phyloP scores from a whole-genome alignment of 2,797 vertebrate species.

The Schizopygopsis pylzovi region DNA sequence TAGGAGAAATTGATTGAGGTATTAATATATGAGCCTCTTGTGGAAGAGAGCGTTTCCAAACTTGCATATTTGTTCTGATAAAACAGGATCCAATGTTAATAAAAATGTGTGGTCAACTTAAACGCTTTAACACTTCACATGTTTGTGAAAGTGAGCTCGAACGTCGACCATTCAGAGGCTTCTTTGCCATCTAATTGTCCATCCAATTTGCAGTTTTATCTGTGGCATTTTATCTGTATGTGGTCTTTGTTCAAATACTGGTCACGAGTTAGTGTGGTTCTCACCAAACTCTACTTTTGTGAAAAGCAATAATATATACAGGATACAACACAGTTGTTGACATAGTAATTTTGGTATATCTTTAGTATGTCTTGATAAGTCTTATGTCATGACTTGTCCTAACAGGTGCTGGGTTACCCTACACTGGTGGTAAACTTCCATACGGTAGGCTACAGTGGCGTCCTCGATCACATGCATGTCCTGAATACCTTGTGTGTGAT shows the following conservation, averaged over 20 bases:
- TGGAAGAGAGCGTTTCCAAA: slow-evolving; percentile 23
- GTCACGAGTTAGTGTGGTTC: background rate
- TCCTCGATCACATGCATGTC: slow-evolving; percentile 2
- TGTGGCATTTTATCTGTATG: background rate
- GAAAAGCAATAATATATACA: background rate
- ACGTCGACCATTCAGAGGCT: slow-evolving; percentile 27
- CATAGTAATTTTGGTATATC: background rate
- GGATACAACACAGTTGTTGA: background rate
- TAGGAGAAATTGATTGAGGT: slow-evolving; percentile 9
- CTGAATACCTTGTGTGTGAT: background rate
- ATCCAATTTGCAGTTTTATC: background rate
- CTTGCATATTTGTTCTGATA: slow-evolving; percentile 13
- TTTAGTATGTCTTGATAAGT: background rate
- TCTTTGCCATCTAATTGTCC: background rate
- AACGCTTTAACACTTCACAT: slow-evolving; percentile 35
- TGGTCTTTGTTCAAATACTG: background rate
- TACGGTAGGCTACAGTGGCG: slow-evolving; percentile 71
- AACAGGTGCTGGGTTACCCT: slow-evolving; percentile 79
- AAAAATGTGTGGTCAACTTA: slow-evolving; percentile 28
- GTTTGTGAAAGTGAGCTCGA: slow-evolving; percentile 49
- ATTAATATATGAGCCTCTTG: background rate
- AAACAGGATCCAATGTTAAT: slow-evolving; percentile 16
- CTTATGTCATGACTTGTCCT: slow-evolving; percentile 44
- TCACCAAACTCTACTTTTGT: background rate
- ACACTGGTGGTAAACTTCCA: slow-evolving; percentile 81